Percentiles rank a stretch among this genome's conserved stretches.
Conservation (phyloP, 2,888 invertebrate genomes). For the Dorcus hopei region DNA sequence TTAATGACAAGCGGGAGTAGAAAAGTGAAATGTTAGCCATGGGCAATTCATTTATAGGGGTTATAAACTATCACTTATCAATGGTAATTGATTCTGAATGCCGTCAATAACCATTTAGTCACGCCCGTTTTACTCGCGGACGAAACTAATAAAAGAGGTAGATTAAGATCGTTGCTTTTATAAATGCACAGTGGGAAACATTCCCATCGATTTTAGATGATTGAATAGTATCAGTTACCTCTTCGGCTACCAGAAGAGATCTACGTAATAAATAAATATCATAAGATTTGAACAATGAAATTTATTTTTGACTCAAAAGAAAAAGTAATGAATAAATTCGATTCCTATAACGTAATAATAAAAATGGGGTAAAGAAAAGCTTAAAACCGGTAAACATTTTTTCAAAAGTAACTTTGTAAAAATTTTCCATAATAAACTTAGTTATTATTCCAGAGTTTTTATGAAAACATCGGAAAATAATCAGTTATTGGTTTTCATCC, state of each 20-base stretch:
- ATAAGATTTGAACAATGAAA: too few relatives aligned
- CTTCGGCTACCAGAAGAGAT: too few relatives aligned
- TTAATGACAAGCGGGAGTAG: too few relatives aligned
- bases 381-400: too few relatives aligned
- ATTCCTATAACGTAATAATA: too few relatives aligned
- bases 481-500: constrained; percentile 34
- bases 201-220: background rate
- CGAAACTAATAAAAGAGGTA: constrained; percentile 4
- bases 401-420: background rate
- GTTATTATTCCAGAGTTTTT: constrained; percentile 35
- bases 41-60: constrained; percentile 14
- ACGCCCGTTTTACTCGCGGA: constrained; percentile 28
- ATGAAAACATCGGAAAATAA: constrained; percentile 38
- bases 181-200: background rate
- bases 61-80: constrained; percentile 34
- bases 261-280: too few relatives aligned
- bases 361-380: too few relatives aligned
- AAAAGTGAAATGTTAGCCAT: too few relatives aligned
- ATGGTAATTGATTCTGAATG: constrained; percentile 36
- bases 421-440: constrained; percentile 26
- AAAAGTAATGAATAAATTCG: too few relatives aligned
- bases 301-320: too few relatives aligned
- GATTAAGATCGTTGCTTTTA: constrained; percentile 2
- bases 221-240: too few relatives aligned
- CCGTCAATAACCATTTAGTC: constrained; percentile 35